Evolutionary conservation across 2,888 invertebrate species (phyloP).

Genomic region (Meghimatium bilineatum): DNA sequence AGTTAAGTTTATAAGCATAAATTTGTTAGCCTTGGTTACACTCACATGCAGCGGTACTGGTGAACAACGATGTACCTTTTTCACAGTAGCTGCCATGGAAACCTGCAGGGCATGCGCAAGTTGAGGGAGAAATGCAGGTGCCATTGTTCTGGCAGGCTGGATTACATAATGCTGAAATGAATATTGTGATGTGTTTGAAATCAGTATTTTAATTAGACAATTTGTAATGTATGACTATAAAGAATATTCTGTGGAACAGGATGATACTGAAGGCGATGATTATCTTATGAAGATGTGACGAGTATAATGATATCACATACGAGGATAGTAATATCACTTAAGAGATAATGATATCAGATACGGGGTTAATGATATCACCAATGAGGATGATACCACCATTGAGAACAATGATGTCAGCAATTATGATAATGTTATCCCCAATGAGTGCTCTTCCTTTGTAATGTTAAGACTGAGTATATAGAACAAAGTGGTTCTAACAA

Average conservation of each 20-base stretch:
- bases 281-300: too few relatives aligned
- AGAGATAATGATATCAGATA: too few relatives aligned
- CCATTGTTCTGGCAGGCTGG: constrained; percentile 78
- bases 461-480: not conserved
- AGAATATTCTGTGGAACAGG: not conserved
- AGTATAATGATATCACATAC: not conserved
- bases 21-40: not conserved
- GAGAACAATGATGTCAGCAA: not conserved
- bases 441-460: not conserved
- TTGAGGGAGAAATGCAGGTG: constrained; percentile 85
- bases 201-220: not conserved
- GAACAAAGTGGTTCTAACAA: too few relatives aligned
- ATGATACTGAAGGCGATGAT: not conserved
- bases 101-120: constrained; percentile 85
- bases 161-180: constrained; percentile 38
- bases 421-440: not conserved
- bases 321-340: too few relatives aligned
- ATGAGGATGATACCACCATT: not conserved
- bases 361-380: too few relatives aligned
- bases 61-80: constrained; percentile 48
- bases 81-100: constrained; percentile 66
- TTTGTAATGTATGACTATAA: not conserved
- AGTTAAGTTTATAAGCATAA: not conserved
- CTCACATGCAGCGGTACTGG: constrained; percentile 33
- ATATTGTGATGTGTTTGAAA: not conserved